Evolutionary conservation across 2,888 invertebrate species (phyloP), one percentile per base, ranked within the genome.

Genomic region (Apodemia zela): DNA sequence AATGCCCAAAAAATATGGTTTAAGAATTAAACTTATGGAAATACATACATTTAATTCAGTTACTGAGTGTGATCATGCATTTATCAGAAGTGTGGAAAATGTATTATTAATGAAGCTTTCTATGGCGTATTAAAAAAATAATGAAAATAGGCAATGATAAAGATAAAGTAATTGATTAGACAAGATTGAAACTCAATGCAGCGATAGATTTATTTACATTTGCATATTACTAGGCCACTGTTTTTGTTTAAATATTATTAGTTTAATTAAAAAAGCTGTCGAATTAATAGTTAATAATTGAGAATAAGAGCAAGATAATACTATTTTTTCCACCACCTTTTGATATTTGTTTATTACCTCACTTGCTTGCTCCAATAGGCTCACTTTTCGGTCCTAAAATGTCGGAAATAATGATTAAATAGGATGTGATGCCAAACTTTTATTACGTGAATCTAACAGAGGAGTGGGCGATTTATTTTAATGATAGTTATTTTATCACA

Each of bases 331-430:
- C 68, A 57, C 65, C 71, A 68, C 70, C 69, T 18, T 63, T 59
- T 60, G n/a, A 59, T 62, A 59, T 60, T 62, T 17, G 60, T 57
- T 17, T 38, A 64, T 70, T 88, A 85, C 87, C 85, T 86, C 75
- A 76, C 72, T 74, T 77, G 69, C 71, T 77, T 73, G 79, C 78
- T 73, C 75, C 82, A 67, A 81, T 74, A 11, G 74, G 77, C 69
- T 84, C 81, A 69, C 75, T 75, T 70, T 81, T 80, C 70, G 76
- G 35, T 76, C 85, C 89, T 89, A 88, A 75, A 88, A 86, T 77
- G 78, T 42, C 42, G 42, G 38, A 38, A 38, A 38, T 38, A 38
- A 13, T 38, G 13, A 38, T 38, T 38, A 38, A 38, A 38, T 38
- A 13, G 11, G 38, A 38, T 38, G 3, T 38, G 38, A 38, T 38